Percentiles rank a stretch among this genome's conserved stretches.
These are phyloP conservation scores for Spongilla lacustris DNA, from an alignment of 37 sponge, comb jelly and placozoan species.

Conservation along the genomic window DNA sequence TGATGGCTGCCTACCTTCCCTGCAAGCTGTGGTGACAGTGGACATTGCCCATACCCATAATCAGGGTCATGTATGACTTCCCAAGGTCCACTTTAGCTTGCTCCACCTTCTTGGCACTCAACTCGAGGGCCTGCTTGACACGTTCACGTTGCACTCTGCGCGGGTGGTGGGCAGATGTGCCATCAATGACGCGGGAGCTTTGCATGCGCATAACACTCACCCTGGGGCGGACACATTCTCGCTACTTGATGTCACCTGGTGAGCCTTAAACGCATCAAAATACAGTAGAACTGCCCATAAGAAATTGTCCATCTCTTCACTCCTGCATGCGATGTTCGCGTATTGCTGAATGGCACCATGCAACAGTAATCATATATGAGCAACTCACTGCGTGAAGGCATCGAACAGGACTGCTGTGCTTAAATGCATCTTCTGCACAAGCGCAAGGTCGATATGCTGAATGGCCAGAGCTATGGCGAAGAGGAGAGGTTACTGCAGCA, in stretches of 20 bases:
- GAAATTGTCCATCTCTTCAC: constrained; percentile 54
- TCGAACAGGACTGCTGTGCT: constrained; percentile 46
- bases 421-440: constrained; percentile 21
- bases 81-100: constrained; percentile 42
- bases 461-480: constrained; percentile 61
- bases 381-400: constrained; percentile 39
- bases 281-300: constrained; percentile 52
- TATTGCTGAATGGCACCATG: neutral
- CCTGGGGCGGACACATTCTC: constrained; percentile 15
- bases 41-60: constrained; percentile 24
- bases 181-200: too few species aligned
- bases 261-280: constrained; percentile 28
- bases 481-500: too few species aligned
- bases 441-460: constrained; percentile 5
- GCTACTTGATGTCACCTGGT: constrained; percentile 18
- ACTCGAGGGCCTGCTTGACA: constrained; percentile 3
- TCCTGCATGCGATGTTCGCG: constrained; percentile 11
- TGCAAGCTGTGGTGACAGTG: constrained; percentile 32
- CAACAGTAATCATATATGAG: too few species aligned
- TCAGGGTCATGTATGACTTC: constrained; percentile 18
- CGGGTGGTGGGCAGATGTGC: neutral
- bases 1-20: constrained; percentile 41
- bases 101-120: neutral
- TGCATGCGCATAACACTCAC: too few species aligned
- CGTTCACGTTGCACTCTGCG: constrained; percentile 29